Evolutionary conservation across 2,888 invertebrate species (phyloP).

Genomic region (Strigamia maritima): DNA sequence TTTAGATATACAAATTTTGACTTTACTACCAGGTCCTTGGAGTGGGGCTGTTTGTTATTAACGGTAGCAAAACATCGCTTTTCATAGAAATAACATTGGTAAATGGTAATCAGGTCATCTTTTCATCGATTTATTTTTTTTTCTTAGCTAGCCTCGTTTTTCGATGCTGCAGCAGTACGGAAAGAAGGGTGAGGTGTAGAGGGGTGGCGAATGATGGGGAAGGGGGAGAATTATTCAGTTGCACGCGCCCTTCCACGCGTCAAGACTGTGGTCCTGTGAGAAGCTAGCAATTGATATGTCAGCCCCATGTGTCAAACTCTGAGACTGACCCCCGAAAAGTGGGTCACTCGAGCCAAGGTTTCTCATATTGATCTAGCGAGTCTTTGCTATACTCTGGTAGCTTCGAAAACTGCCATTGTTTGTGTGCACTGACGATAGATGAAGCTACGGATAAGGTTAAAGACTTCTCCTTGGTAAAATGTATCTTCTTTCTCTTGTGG

Average conservation of each 20-base stretch:
- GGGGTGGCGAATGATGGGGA: not conserved
- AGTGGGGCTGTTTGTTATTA: too few species aligned
- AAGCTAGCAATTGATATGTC: not conserved
- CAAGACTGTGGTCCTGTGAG: constrained; percentile 4
- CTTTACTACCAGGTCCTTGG: too few species aligned
- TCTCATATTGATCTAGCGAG: not conserved
- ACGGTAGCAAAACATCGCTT: too few species aligned
- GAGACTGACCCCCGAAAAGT: not conserved
- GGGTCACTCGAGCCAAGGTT: not conserved
- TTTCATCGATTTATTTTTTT: not conserved
- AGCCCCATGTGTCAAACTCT: not conserved
- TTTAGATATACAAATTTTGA: too few species aligned
- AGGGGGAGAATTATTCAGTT: not conserved
- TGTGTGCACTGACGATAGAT: not conserved
- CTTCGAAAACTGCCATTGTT: not conserved
- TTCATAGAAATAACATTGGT: too few species aligned
- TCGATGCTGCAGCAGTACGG: not conserved
- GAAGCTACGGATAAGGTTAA: not conserved
- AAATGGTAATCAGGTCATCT: too few species aligned
- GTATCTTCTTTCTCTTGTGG: not conserved
- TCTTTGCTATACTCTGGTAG: not conserved
- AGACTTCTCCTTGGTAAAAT: not conserved
- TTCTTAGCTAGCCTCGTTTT: not conserved
- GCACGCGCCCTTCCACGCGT: constrained; percentile 4
- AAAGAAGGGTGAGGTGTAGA: not conserved